Base-by-base conservation (phyloP, 2,888 invertebrate genomes). In the Campaea margaritaria region DNA sequence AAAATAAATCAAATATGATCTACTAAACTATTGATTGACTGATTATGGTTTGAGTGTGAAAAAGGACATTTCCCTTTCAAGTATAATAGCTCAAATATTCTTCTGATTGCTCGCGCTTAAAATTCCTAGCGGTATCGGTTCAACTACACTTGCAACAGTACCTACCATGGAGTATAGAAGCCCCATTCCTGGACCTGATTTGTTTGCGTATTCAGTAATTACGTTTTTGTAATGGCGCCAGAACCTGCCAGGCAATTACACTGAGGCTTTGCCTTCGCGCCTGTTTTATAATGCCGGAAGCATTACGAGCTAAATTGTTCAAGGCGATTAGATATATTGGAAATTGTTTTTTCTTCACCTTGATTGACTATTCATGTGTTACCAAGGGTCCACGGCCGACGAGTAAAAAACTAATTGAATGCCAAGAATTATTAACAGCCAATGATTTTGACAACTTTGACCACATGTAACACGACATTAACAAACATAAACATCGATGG, bases 61-160 rank as follows among this genome's bases (percentile, higher is more conserved):
- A n/a, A n/a, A n/a, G n/a, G n/a, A n/a, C n/a, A n/a, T n/a, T n/a
- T n/a, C n/a, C n/a, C n/a, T n/a, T n/a, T n/a, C n/a, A n/a, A n/a
- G n/a, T n/a, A n/a, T n/a, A n/a, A n/a, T n/a, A 61, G 64, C 54
- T 64, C 46, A 58, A 67, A 64, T 61, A 62, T 60, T 62, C 58
- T 60, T 77, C 75, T 81, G 81, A 86, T 84, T 83, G 76, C 81
- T 75, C 72, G 76, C 80, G 83, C 84, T 87, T 86, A 82, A 84
- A 71, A 89, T 87, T 87, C 84, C 80, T 83, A 82, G 77, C 81
- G 79, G 81, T 70, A 67, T 65, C 67, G 71, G 70, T 38, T 11
- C 13, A 48, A 36, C 12, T 16, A 47, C 47, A n/a, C n/a, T n/a
- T 28, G 12, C 12, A 47, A 9, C 16, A 53, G 48, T 39, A 45